Evolutionary conservation across 1,140 invertebrate species (phyloP).

Genomic region (Phthorimaea operculella): DNA sequence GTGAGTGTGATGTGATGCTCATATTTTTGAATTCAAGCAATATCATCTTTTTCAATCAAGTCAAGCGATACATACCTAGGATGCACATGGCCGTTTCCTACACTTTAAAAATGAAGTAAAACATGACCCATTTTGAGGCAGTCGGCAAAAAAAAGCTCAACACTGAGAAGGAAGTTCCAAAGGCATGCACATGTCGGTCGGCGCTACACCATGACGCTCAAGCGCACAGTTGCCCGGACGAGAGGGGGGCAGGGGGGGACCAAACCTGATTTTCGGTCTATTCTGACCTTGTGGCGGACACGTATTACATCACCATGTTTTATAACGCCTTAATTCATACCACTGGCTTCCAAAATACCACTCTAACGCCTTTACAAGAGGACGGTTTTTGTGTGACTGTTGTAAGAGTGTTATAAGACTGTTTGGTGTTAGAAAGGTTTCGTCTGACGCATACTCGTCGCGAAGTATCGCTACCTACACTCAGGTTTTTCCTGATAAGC

Average conservation of each 20-base stretch:
- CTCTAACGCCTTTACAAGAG: background rate
- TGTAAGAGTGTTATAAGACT: slow-evolving; percentile 10
- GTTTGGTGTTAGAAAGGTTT: slow-evolving; percentile 11
- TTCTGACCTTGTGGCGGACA: slow-evolving; percentile 61
- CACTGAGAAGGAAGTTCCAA: slow-evolving; percentile 7
- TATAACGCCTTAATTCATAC: slow-evolving; percentile 50
- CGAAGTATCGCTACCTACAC: slow-evolving; percentile 38
- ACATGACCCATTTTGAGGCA: too few species aligned
- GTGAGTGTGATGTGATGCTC: too few species aligned
- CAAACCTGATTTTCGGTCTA: slow-evolving; percentile 66
- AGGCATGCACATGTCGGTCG: slow-evolving; percentile 23
- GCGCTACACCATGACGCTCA: slow-evolving; percentile 41
- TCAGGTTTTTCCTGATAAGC: slow-evolving; percentile 56
- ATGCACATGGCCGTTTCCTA: too few species aligned
- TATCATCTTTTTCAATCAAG: too few species aligned
- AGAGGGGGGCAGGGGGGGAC: slow-evolving; percentile 21
- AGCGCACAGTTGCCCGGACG: slow-evolving; percentile 17
- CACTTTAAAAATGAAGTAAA: too few species aligned
- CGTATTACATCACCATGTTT: slow-evolving; percentile 57
- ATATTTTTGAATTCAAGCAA: too few species aligned
- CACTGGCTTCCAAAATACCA: slow-evolving; percentile 14
- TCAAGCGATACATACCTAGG: too few species aligned
- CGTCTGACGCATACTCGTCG: slow-evolving; percentile 30
- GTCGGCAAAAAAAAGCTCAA: too few species aligned
- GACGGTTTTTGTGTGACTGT: too few species aligned